Base-by-base conservation (phyloP, 2,113 vertebrate species). In the Penelope pileata region DNA sequence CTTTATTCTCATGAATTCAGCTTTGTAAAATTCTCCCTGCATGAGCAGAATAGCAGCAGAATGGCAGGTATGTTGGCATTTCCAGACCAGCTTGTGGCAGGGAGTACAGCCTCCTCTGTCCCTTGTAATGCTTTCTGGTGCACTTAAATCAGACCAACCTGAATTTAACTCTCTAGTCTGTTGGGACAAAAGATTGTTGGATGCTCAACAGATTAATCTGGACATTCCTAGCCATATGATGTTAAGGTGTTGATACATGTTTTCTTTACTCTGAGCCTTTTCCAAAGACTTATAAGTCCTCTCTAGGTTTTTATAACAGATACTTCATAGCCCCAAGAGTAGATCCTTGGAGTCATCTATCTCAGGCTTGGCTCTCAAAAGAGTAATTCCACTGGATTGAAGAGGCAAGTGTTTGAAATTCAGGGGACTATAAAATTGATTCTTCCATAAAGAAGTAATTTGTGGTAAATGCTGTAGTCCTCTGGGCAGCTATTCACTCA, bases 371-470 rank as follows among this genome's bases (percentile, higher is more conserved):
- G 68, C 48, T 63, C 93, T 96, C 95, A 69, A 32, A 54, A 86
- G 94, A 97, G 85, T 93, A 94, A 95, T 94, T 95, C 90, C 63
- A 53, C 62, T 51, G 94, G 72, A 90, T 43, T 95, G 93, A 94
- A 94, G 91, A 96, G 81, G 84, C 96, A 95, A 95, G 92, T 94
- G 94, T 96, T 95, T 96, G 91, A 92, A 95, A 96, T 94, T 79
- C 68, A 88, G 85, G 90, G 73, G 82, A 86, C 84, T 83, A 30
- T 95, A 84, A 90, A 89, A 97, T 96, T 94, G 96, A 96, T 97
- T 98, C 95, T 96, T 89, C 94, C 86, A 94, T 97, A 96, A 96
- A 96, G 89, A 92, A 83, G 75, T 95, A 92, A 95, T 97, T 93
- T 94, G 96, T 96, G 62, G 93, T 96, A 95, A 96, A 95, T 76